phyloP scores from a whole-genome alignment of 2,888 invertebrate genomes.

The Drosophila multiciliata region DNA sequence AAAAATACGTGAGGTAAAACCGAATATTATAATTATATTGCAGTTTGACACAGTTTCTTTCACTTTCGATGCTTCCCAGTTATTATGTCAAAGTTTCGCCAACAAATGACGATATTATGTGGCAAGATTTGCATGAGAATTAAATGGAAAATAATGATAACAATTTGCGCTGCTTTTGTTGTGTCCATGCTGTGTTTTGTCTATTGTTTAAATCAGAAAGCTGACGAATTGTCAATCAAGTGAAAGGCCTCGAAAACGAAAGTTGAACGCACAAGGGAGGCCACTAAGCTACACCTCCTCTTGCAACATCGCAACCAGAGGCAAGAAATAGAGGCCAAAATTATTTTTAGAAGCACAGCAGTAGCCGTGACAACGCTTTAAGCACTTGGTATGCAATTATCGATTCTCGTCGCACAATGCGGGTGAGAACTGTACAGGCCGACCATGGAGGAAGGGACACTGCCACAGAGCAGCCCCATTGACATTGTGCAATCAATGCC shows the following conservation, averaged over 20 bases:
- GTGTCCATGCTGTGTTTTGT: background rate
- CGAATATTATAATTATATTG: conserved; percentile 56
- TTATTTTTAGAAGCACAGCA: conserved; percentile 21
- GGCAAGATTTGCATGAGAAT: conserved; percentile 43
- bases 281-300: conserved; percentile 1
- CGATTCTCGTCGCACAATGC: conserved; percentile 60
- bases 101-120: conserved; percentile 38
- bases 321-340: conserved; percentile 1
- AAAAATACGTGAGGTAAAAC: conserved; percentile 4
- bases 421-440: conserved; percentile 36
- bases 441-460: conserved; percentile 16
- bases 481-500: conserved; percentile 50
- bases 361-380: conserved; percentile 32
- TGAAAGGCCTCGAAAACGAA: conserved; percentile 48
- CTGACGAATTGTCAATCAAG: conserved; percentile 44
- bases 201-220: conserved; percentile 19
- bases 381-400: conserved; percentile 67
- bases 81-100: conserved; percentile 53
- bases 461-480: conserved; percentile 17
- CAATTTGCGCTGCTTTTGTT: conserved; percentile 26
- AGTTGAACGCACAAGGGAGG: conserved; percentile 26
- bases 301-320: conserved; percentile 2
- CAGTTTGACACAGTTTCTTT: conserved; percentile 69
- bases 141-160: conserved; percentile 17
- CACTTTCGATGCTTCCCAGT: conserved; percentile 42